These are phyloP conservation scores for Aspiorhynchus laticeps DNA, from an alignment of 2,113 vertebrate species.

Conservation along the genomic window DNA sequence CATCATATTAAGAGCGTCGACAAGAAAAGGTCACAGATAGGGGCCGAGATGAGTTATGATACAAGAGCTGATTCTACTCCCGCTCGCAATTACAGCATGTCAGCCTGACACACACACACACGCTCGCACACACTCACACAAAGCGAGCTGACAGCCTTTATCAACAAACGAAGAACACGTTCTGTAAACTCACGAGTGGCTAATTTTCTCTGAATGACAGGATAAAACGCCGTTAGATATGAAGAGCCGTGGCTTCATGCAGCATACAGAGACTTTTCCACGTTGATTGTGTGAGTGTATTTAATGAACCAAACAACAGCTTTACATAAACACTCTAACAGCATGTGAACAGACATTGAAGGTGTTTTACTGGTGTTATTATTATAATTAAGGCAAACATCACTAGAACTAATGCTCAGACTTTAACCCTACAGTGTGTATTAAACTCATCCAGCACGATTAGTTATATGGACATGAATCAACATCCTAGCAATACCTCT, in stretches of 20 bases:
- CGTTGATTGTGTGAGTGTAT: not conserved
- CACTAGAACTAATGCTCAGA: not conserved
- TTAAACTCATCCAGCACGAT: not conserved
- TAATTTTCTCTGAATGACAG: constrained; percentile 39
- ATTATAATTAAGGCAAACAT: constrained; percentile 8
- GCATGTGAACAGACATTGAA: not conserved
- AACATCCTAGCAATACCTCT: not conserved
- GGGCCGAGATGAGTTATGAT: constrained; percentile 37
- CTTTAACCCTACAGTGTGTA: not conserved
- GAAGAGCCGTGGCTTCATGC: not conserved
- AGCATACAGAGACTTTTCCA: not conserved
- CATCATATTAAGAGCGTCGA: constrained; percentile 27
- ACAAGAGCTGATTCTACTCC: constrained; percentile 41
- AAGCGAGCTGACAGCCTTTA: constrained; percentile 25
- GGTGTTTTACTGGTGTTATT: not conserved
- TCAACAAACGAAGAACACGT: constrained; percentile 20
- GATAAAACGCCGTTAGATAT: constrained; percentile 1
- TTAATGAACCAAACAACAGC: constrained; percentile 27
- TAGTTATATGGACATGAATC: not conserved
- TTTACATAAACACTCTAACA: constrained; percentile 6
- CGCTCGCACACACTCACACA: not conserved
- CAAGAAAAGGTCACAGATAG: constrained; percentile 38
- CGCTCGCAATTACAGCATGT: constrained; percentile 15
- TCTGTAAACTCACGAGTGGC: constrained; percentile 22
- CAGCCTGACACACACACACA: constrained; percentile 11